Evolutionary conservation across 2,113 vertebrate genomes (phyloP), one percentile per base, ranked within the genome.

Genomic region (Anolis sagrei): DNA sequence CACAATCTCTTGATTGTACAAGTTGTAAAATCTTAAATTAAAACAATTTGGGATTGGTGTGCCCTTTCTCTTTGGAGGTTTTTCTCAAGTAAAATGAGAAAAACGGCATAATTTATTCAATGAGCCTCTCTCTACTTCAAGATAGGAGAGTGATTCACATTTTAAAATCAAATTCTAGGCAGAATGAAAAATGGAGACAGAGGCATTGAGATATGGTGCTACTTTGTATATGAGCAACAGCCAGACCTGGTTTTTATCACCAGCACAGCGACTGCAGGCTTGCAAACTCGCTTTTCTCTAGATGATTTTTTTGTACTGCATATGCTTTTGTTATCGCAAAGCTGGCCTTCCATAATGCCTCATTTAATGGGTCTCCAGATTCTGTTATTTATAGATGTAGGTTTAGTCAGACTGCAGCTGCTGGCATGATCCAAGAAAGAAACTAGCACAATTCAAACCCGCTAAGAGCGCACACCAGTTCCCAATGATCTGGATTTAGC

Each of bases 311-410:
- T 88, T 84, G 88, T 90, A 66, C 66, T 78, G 32, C 89, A 64
- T 91, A 87, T 84, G 86, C 85, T 92, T 95, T 95, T 82, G 84
- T 93, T 89, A 72, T 93, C 89, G 69, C 87, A 90, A 82, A 89
- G 86, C 85, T 89, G 93, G 88, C 85, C 90, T 90, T 93, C 66
- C 82, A 39, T 87, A 92, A 92, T 91, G 86, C 49, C 85, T 87
- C 91, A 69, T 88, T 91, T 92, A 92, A 91, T 95, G 90, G 91
- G 58, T 85, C 82, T 93, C 76, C 87, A 92, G 92, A 92, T 94
- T 90, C 88, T 75, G 80, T 93, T 95, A 92, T 95, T 96, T 95
- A 95, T 95, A 94, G 93, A 92, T 86, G 93, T 86, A 19, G 5
- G 68, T 68, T 84, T 85, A 91, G 90, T 94, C 83, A 80, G 85